phyloP scores from a whole-genome alignment of 2,113 vertebrate genomes.

The Sprattus sprattus region DNA sequence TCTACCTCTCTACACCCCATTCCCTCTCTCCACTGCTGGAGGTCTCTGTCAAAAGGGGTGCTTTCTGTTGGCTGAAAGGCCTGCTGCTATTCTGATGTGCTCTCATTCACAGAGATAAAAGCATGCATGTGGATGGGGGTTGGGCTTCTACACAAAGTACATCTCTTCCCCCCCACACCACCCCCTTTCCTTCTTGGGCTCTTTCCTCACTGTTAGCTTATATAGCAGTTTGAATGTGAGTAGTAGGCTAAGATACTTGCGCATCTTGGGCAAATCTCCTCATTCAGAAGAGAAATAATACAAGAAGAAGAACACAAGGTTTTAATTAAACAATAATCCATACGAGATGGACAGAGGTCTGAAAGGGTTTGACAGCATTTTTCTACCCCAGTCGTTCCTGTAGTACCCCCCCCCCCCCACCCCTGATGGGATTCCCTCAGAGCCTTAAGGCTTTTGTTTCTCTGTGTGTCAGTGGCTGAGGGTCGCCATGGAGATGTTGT shows the following conservation, averaged over 20 bases:
- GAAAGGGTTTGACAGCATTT: too few species aligned
- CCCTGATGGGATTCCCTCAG: constrained; percentile 46
- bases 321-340: too few species aligned
- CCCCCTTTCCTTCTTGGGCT: neutral
- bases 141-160: neutral
- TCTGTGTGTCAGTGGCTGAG: constrained; percentile 47
- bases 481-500: constrained; percentile 62
- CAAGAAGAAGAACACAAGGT: too few species aligned
- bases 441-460: constrained; percentile 61
- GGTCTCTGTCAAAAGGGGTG: constrained; percentile 8
- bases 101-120: neutral
- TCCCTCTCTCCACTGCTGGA: neutral
- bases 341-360: too few species aligned
- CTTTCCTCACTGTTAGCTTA: too few species aligned
- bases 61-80: neutral
- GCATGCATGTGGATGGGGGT: neutral
- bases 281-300: too few species aligned
- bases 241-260: too few species aligned
- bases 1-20: neutral
- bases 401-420: neutral
- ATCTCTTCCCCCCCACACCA: neutral
- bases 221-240: too few species aligned
- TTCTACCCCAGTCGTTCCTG: too few species aligned
- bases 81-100: neutral
- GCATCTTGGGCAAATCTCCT: too few species aligned